A percentile compares a stretch with the other conserved stretches of the same genome.
Conservation (phyloP, 2,113 vertebrate genomes). For the Podilymbus podiceps region DNA sequence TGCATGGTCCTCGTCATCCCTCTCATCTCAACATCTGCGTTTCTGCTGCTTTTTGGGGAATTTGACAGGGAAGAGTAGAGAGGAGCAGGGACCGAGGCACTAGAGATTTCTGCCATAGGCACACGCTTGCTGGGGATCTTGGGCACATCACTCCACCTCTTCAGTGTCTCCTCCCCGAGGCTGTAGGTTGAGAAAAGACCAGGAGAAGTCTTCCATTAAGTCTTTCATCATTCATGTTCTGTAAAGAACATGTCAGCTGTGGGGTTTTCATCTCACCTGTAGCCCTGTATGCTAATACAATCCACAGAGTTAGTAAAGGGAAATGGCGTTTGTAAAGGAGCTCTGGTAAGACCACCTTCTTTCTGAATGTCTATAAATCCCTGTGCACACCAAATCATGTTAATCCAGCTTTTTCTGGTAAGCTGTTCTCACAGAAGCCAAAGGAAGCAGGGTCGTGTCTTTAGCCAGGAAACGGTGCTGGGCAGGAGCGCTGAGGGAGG, state of each 20-base stretch:
- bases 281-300: not conserved
- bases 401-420: not conserved
- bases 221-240: too few relatives aligned
- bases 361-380: not conserved
- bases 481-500: not conserved
- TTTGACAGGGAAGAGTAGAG: not conserved
- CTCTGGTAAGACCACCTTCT: not conserved
- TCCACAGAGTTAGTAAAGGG: not conserved
- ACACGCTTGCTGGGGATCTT: rapidly evolving
- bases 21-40: not conserved
- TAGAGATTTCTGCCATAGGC: not conserved
- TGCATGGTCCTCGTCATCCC: not conserved
- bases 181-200: not conserved
- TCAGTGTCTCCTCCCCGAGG: not conserved
- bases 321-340: not conserved
- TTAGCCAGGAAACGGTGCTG: not conserved
- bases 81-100: not conserved
- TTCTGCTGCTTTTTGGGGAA: not conserved
- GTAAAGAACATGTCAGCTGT: not conserved
- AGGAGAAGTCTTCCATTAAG: not conserved
- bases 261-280: not conserved
- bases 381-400: not conserved
- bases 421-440: not conserved
- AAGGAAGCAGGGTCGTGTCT: not conserved
- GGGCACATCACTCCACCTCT: not conserved